Percentiles rank a stretch among this genome's conserved stretches.
These are phyloP conservation scores for Gadopsis bispinosus DNA, from an alignment of 2,797 vertebrate species.

Conservation along the genomic window DNA sequence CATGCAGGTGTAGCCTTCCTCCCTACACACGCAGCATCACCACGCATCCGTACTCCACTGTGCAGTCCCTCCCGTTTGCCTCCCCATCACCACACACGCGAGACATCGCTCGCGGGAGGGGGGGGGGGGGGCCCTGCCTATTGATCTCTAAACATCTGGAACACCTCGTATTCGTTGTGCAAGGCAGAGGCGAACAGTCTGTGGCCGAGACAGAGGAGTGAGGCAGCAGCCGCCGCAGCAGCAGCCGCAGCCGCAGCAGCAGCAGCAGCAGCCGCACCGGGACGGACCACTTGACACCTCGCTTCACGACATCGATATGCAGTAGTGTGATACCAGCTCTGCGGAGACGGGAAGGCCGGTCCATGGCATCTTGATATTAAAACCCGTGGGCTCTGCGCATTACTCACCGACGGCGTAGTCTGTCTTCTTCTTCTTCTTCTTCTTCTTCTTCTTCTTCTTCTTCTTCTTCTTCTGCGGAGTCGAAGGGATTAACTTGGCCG, in stretches of 20 bases:
- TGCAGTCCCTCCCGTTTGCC: slow-evolving; percentile 63
- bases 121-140: slow-evolving; percentile 49
- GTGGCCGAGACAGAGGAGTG: slow-evolving; percentile 57
- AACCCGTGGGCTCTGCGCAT: slow-evolving; percentile 82
- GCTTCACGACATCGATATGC: slow-evolving; percentile 81
- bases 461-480: slow-evolving; percentile 36
- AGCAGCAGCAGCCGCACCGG: slow-evolving; percentile 59
- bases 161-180: slow-evolving; percentile 74
- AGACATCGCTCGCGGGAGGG: slow-evolving; percentile 45
- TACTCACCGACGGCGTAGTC: slow-evolving; percentile 67
- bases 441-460: no score
- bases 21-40: slow-evolving; percentile 76
- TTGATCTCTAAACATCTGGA: slow-evolving; percentile 81
- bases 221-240: slow-evolving; percentile 57
- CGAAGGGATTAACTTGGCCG: slow-evolving; percentile 74
- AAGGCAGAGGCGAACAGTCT: slow-evolving; percentile 58
- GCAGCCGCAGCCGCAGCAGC: slow-evolving; percentile 57
- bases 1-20: slow-evolving; percentile 83
- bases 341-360: slow-evolving; percentile 85
- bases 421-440: slow-evolving; percentile 35
- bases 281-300: slow-evolving; percentile 81
- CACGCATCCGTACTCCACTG: slow-evolving; percentile 78
- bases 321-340: slow-evolving; percentile 83
- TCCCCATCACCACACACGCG: slow-evolving; percentile 65
- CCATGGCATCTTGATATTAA: slow-evolving; percentile 83